These are phyloP conservation scores for Setophaga kirtlandii DNA, from an alignment of 2,113 vertebrate genomes.

Conservation along the genomic window DNA sequence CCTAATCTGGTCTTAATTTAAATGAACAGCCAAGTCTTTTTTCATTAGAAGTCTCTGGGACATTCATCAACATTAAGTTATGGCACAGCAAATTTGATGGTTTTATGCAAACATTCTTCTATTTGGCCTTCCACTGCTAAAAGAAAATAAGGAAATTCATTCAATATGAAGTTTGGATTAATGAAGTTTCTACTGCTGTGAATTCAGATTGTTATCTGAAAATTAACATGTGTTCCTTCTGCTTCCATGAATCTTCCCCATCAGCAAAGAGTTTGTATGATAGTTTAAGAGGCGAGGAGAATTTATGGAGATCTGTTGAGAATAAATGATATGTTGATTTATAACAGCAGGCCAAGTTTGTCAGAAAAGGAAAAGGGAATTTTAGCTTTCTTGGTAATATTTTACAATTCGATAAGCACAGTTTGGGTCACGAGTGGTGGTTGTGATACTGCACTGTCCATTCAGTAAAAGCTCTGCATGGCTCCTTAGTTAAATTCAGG, in stretches of 20 bases:
- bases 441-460: not conserved
- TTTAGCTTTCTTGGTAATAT: not conserved
- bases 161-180: not conserved
- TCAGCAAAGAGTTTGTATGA: not conserved
- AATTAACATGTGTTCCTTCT: not conserved
- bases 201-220: not conserved
- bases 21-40: not conserved
- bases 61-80: not conserved
- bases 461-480: not conserved
- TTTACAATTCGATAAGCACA: not conserved
- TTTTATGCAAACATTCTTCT: not conserved
- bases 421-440: accelerated
- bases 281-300: not conserved
- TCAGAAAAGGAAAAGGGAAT: not conserved
- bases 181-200: not conserved
- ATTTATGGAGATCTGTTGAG: not conserved
- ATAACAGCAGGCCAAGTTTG: not conserved
- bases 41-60: not conserved
- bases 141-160: not conserved
- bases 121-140: not conserved
- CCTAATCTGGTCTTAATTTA: not conserved
- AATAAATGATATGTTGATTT: not conserved
- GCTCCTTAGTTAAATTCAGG: not conserved
- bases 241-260: not conserved
- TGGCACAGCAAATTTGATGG: not conserved